Evolutionary conservation across 1,140 invertebrate species (phyloP).

Genomic region (Drosophila kohkoa): DNA sequence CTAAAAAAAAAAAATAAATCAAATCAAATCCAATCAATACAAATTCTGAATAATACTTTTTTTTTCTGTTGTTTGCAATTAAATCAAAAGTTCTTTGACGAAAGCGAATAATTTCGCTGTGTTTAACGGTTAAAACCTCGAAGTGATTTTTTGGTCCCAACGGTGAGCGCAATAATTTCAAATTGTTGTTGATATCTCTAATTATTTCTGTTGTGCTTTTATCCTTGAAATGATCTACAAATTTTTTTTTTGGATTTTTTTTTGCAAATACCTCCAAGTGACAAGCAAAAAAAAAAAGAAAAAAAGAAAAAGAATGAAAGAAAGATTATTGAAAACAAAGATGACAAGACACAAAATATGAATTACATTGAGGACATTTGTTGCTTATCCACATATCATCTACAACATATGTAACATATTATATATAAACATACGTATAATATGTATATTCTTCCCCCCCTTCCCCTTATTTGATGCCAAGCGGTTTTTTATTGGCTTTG

Average conservation of each 20-base stretch:
- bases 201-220: conserved; percentile 18
- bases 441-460: not conserved
- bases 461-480: conserved; percentile 13
- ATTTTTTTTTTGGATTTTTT: conserved; percentile 31
- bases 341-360: conserved; percentile 23
- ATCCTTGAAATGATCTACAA: conserved; percentile 5
- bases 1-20: conserved; percentile 3
- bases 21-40: not conserved
- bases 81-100: conserved; percentile 17
- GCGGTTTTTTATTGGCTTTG: conserved; percentile 24
- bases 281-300: conserved; percentile 21
- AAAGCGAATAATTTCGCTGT: conserved; percentile 19
- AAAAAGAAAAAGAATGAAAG: too few relatives aligned
- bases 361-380: conserved; percentile 16
- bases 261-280: conserved; percentile 33
- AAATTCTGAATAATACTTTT: conserved; percentile 17
- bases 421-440: too few relatives aligned
- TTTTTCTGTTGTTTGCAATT: conserved; percentile 19
- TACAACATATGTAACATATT: not conserved
- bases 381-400: conserved; percentile 11
- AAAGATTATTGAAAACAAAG: conserved; percentile 27
- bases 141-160: conserved; percentile 36
- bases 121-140: conserved; percentile 42
- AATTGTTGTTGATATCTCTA: conserved; percentile 25
- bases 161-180: conserved; percentile 46